Evolutionary conservation across 1,140 invertebrate genomes (phyloP).

Genomic region (Drosophila busckii): DNA sequence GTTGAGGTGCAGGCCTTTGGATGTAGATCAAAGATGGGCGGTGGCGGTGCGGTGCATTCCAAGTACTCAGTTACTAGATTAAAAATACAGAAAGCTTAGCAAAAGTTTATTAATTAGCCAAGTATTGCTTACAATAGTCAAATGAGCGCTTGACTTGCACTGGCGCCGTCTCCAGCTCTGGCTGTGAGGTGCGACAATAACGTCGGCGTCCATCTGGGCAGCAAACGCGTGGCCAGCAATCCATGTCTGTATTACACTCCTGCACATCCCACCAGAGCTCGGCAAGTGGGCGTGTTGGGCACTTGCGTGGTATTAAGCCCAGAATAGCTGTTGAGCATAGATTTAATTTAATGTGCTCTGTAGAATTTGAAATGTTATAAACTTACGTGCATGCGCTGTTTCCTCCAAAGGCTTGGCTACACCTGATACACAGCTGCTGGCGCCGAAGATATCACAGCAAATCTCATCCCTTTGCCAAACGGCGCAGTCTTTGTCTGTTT

Average conservation of each 20-base stretch:
- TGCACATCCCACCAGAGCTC: constrained; percentile 84
- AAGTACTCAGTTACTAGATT: constrained; percentile 83
- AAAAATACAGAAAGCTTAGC: not conserved
- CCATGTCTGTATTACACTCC: constrained; percentile 83
- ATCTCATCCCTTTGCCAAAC: constrained; percentile 80
- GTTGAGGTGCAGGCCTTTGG: constrained; percentile 83
- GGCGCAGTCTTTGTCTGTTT: constrained; percentile 80
- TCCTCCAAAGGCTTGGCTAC: constrained; percentile 80
- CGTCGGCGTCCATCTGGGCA: constrained; percentile 83
- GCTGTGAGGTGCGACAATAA: constrained; percentile 84
- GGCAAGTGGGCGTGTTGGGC: constrained; percentile 82
- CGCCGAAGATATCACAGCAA: constrained; percentile 80
- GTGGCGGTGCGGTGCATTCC: constrained; percentile 85
- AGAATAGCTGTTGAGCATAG: constrained; percentile 80
- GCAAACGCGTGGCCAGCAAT: constrained; percentile 86
- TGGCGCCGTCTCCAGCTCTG: constrained; percentile 82
- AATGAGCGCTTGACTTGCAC: constrained; percentile 79
- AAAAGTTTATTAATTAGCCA: not conserved
- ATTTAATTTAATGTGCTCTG: not conserved
- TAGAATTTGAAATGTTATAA: not conserved
- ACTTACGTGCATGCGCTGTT: constrained; percentile 81
- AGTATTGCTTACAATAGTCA: constrained; percentile 79
- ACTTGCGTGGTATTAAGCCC: constrained; percentile 83
- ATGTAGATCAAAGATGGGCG: constrained; percentile 83
- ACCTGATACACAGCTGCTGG: constrained; percentile 81